Evolutionary conservation across 2,797 vertebrate genomes (phyloP).

Genomic region (Hoplostethus mediterraneus): DNA sequence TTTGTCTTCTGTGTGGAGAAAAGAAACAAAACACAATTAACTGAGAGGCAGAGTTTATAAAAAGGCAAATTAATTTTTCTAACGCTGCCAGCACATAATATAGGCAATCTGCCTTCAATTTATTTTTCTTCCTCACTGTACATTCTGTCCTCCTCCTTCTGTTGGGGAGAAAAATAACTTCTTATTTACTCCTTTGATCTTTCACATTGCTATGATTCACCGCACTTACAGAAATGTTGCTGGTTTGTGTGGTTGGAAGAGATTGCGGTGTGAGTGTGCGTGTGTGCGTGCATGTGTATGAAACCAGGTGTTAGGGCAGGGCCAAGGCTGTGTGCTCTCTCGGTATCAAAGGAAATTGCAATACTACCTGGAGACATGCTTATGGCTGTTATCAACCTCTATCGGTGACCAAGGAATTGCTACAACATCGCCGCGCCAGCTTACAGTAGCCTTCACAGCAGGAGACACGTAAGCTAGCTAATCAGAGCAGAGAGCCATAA

Average conservation of each 20-base stretch:
- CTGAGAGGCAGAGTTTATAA: background rate
- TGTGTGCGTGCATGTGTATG: background rate
- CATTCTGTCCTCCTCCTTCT: conserved; percentile 21
- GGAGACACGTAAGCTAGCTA: too few species aligned
- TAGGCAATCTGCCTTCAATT: conserved; percentile 1
- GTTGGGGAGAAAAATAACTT: background rate
- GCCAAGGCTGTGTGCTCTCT: background rate
- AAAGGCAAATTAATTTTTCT: background rate
- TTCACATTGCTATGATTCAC: conserved; percentile 6
- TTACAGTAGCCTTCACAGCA: too few species aligned
- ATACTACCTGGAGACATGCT: too few species aligned
- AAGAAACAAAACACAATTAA: conserved; percentile 14
- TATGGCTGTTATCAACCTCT: too few species aligned
- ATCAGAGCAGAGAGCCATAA: too few species aligned
- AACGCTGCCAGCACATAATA: background rate
- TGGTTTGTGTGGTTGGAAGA: background rate
- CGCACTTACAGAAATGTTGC: background rate
- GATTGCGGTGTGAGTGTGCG: background rate
- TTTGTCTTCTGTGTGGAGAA: conserved; percentile 5
- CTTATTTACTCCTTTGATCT: conserved; percentile 30
- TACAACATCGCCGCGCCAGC: too few species aligned
- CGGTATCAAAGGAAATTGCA: background rate
- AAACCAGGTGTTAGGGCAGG: background rate
- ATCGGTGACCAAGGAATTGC: too few species aligned
- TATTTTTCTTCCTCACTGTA: background rate